phyloP scores from a whole-genome alignment of 2,113 vertebrate species.

The Labeo rohita region DNA sequence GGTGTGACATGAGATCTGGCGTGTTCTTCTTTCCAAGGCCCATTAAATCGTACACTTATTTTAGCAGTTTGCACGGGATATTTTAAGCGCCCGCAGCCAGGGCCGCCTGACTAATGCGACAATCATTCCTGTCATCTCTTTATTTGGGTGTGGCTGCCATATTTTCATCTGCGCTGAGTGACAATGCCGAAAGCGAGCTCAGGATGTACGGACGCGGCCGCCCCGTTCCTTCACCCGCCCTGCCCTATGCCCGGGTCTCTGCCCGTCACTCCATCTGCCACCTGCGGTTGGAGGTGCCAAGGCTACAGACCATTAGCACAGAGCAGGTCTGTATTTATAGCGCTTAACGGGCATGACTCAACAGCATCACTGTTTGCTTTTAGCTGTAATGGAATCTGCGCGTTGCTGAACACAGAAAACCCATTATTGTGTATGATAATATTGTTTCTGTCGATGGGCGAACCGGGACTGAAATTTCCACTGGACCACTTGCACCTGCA shows the following conservation, averaged over 20 bases:
- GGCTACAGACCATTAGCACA: slow-evolving; percentile 39
- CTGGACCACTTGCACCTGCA: slow-evolving; percentile 25
- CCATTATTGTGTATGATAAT: slow-evolving; percentile 59
- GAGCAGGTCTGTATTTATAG: slow-evolving; percentile 53
- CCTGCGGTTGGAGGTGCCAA: slow-evolving; percentile 32
- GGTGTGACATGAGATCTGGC: slow-evolving; percentile 22
- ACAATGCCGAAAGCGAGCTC: slow-evolving; percentile 15
- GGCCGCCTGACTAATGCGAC: slow-evolving; percentile 18
- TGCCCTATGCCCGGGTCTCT: slow-evolving; percentile 6
- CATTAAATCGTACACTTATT: slow-evolving; percentile 1
- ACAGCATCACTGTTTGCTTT: slow-evolving; percentile 50
- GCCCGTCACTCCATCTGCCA: slow-evolving; percentile 39
- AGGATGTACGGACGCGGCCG: background rate
- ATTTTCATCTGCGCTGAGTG: slow-evolving; percentile 23
- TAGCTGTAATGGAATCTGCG: slow-evolving; percentile 52
- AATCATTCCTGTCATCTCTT: slow-evolving; percentile 31
- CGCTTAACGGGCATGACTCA: slow-evolving; percentile 50
- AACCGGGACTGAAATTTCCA: slow-evolving; percentile 52
- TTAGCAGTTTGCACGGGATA: slow-evolving; percentile 34
- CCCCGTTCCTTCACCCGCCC: background rate
- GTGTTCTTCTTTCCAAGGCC: background rate
- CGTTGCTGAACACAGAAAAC: slow-evolving; percentile 48
- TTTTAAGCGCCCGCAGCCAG: slow-evolving; percentile 9
- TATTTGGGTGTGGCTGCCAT: slow-evolving; percentile 45
- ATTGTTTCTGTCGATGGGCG: slow-evolving; percentile 50